phyloP scores from a whole-genome alignment of 1,140 invertebrate genomes.

The Andrena cerasifolii region DNA sequence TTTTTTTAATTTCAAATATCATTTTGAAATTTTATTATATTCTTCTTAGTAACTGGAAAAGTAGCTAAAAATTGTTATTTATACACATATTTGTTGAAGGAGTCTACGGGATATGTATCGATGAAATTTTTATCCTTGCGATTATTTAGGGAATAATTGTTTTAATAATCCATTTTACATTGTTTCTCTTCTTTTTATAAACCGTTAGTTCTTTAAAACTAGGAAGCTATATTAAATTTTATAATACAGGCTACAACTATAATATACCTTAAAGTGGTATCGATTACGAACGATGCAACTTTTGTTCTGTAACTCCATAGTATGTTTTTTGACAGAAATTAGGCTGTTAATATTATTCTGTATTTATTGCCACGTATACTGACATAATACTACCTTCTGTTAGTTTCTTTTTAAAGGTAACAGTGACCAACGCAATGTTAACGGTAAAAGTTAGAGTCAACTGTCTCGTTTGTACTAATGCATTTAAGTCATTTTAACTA shows the following conservation, averaged over 20 bases:
- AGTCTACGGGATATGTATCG: neutral
- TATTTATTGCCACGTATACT: slow-evolving; percentile 45
- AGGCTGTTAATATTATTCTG: slow-evolving; percentile 44
- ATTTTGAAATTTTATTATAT: slow-evolving; percentile 17
- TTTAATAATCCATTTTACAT: slow-evolving; percentile 26
- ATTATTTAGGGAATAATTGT: slow-evolving; percentile 36
- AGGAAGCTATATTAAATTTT: slow-evolving; percentile 11
- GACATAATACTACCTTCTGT: slow-evolving; percentile 30
- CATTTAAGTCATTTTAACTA: slow-evolving; percentile 46
- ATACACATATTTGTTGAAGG: slow-evolving; percentile 21
- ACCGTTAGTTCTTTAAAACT: slow-evolving; percentile 21
- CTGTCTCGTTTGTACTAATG: slow-evolving; percentile 49
- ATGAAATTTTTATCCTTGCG: slow-evolving; percentile 9
- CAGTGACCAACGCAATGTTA: slow-evolving; percentile 37
- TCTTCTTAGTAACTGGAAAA: slow-evolving; percentile 7
- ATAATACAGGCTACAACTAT: slow-evolving; percentile 9
- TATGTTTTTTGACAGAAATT: slow-evolving; percentile 22
- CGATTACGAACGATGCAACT: slow-evolving; percentile 4
- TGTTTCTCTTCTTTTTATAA: slow-evolving; percentile 11
- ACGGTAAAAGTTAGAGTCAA: slow-evolving; percentile 27
- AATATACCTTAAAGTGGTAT: slow-evolving; percentile 5
- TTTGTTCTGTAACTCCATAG: slow-evolving; percentile 19
- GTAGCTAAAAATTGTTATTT: slow-evolving; percentile 43
- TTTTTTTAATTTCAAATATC: slow-evolving; percentile 20
- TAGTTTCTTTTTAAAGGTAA: slow-evolving; percentile 25